Conservation (phyloP, 2,888 invertebrate genomes). For the Andrena chrysosceles region DNA sequence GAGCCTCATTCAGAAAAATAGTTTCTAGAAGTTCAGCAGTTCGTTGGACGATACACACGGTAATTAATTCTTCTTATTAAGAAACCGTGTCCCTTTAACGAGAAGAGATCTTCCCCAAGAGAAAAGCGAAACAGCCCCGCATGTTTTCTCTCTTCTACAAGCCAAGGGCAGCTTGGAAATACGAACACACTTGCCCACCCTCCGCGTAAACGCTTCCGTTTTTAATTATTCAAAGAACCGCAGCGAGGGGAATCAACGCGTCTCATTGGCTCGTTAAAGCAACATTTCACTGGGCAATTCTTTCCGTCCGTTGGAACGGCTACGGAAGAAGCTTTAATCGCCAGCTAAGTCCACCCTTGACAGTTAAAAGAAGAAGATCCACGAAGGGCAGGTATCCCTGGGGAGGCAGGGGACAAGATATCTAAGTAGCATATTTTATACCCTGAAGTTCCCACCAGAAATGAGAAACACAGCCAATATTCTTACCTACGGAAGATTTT, state of each 20-base stretch:
- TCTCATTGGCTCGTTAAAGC: conserved; percentile 31
- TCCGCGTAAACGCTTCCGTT: conserved; percentile 11
- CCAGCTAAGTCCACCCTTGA: conserved; percentile 8
- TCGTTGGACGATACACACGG: conserved; percentile 21
- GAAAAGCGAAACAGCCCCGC: conserved; percentile 7
- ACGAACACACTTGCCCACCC: neutral
- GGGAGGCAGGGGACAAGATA: neutral
- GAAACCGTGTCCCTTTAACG: conserved; percentile 2
- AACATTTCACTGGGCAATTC: neutral
- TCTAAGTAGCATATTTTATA: neutral
- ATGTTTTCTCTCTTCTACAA: neutral
- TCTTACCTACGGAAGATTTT: no score
- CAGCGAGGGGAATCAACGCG: conserved; percentile 22
- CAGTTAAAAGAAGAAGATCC: neutral
- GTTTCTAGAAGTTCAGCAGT: no score
- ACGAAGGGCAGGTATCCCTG: neutral
- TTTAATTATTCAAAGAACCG: conserved; percentile 46
- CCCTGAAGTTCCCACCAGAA: neutral
- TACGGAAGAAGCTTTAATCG: conserved; percentile 16
- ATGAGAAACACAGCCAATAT: no score
- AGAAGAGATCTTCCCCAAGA: conserved; percentile 36
- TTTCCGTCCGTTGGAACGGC: neutral
- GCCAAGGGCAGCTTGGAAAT: neutral
- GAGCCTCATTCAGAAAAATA: neutral
- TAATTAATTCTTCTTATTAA: conserved; percentile 43